These are phyloP conservation scores for Clarias platycephalus DNA, from an alignment of 2,797 vertebrate species.

Conservation along the genomic window DNA sequence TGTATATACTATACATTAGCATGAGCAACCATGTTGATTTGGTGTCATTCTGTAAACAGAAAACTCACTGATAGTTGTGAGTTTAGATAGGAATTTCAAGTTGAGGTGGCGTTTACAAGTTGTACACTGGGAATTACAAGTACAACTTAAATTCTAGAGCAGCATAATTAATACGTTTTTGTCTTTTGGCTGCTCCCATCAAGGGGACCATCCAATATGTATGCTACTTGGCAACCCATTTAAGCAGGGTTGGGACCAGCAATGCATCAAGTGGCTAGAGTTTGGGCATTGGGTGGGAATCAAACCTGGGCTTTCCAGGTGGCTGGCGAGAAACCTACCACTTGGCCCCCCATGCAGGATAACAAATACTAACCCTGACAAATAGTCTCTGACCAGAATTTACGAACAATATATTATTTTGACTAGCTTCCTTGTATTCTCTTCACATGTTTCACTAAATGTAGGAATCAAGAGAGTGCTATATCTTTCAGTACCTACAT, in stretches of 20 bases:
- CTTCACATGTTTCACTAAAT: too few species aligned
- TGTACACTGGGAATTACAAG: not conserved
- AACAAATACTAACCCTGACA: not conserved
- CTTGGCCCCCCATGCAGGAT: not conserved
- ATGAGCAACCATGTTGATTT: not conserved
- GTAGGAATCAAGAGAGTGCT: too few species aligned
- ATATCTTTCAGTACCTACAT: not conserved
- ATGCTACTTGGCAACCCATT: too few species aligned
- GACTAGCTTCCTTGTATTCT: too few species aligned
- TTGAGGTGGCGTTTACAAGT: not conserved
- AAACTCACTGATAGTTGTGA: not conserved
- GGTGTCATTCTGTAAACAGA: not conserved
- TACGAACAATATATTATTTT: too few species aligned
- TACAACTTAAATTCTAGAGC: not conserved
- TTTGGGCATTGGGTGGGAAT: too few species aligned
- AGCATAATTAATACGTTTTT: not conserved
- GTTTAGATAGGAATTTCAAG: not conserved
- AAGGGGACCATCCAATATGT: too few species aligned
- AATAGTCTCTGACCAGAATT: not conserved
- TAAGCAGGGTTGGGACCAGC: too few species aligned
- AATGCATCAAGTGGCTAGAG: too few species aligned
- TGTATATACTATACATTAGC: not conserved
- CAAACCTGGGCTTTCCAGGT: too few species aligned
- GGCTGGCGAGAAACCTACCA: too few species aligned
- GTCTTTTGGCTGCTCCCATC: too few species aligned